Evolutionary conservation across 1,140 invertebrate genomes (phyloP).

Genomic region (Maniola jurtina): DNA sequence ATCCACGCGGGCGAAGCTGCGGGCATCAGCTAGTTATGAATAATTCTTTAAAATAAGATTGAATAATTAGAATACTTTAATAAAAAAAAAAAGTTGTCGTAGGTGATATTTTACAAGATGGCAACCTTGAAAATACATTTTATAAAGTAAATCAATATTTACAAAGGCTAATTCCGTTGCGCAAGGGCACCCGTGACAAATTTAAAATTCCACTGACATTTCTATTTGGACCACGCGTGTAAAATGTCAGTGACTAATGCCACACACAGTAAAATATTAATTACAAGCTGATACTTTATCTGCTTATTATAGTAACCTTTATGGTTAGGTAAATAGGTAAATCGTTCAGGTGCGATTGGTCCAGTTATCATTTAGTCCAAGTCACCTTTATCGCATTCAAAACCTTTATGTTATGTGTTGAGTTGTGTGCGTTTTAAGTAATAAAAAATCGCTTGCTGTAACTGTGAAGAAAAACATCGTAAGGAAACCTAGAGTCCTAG

Average conservation of each 20-base stretch:
- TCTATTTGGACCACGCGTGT: constrained; percentile 21
- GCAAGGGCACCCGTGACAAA: constrained; percentile 19
- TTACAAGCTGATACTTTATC: constrained; percentile 1
- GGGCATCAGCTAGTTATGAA: not conserved
- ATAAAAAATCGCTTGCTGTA: too few relatives aligned
- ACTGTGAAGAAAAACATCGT: too few relatives aligned
- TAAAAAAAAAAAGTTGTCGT: not conserved
- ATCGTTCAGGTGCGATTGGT: too few relatives aligned
- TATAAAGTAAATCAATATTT: constrained; percentile 11
- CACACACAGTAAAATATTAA: not conserved
- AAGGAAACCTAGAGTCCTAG: too few relatives aligned
- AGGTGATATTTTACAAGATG: constrained; percentile 4
- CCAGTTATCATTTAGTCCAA: too few relatives aligned
- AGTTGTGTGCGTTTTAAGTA: too few relatives aligned
- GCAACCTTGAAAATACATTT: constrained; percentile 8
- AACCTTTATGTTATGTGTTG: too few relatives aligned
- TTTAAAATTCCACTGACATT: constrained; percentile 25
- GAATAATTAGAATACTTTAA: not conserved
- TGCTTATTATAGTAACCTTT: not conserved
- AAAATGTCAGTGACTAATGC: constrained; percentile 20
- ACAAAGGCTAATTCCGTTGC: constrained; percentile 19
- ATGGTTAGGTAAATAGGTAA: too few relatives aligned
- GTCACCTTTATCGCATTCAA: too few relatives aligned
- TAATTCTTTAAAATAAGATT: not conserved
- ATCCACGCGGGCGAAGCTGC: too few relatives aligned